These are phyloP conservation scores for Artemisiospiza belli DNA, from an alignment of 2,113 vertebrate species.

Conservation along the genomic window DNA sequence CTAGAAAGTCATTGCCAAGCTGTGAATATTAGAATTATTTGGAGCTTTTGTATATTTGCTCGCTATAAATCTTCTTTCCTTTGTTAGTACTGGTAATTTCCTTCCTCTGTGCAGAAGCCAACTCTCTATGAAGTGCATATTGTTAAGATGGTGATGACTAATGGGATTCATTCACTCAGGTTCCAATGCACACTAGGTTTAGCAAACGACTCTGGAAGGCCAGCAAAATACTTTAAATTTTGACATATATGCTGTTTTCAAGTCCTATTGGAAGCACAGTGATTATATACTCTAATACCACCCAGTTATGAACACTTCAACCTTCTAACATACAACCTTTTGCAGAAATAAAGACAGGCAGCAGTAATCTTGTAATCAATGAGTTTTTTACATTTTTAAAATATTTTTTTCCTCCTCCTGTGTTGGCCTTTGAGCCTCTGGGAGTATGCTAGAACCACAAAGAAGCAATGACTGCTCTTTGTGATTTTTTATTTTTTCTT, in stretches of 20 bases:
- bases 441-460: not conserved
- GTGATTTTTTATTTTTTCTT: not conserved
- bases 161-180: conserved; percentile 68
- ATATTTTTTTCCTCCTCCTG: not conserved
- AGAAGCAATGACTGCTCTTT: not conserved
- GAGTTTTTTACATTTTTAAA: conserved; percentile 61
- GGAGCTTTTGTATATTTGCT: conserved; percentile 74
- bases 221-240: conserved; percentile 39
- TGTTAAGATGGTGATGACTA: conserved; percentile 69
- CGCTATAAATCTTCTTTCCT: conserved; percentile 69
- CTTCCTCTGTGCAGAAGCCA: conserved; percentile 64
- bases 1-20: conserved; percentile 67
- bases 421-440: not conserved
- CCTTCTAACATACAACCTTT: not conserved
- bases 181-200: conserved; percentile 77
- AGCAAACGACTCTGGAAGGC: conserved; percentile 59
- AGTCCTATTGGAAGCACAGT: conserved; percentile 38
- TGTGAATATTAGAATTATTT: conserved; percentile 74
- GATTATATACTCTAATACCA: not conserved
- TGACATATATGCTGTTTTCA: conserved; percentile 66
- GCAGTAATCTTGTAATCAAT: conserved; percentile 8
- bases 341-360: conserved; percentile 7
- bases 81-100: conserved; percentile 72
- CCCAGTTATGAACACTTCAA: not conserved
- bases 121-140: conserved; percentile 67